Conservation (phyloP, 2,888 invertebrate species). For the Frankliniella fusca region DNA sequence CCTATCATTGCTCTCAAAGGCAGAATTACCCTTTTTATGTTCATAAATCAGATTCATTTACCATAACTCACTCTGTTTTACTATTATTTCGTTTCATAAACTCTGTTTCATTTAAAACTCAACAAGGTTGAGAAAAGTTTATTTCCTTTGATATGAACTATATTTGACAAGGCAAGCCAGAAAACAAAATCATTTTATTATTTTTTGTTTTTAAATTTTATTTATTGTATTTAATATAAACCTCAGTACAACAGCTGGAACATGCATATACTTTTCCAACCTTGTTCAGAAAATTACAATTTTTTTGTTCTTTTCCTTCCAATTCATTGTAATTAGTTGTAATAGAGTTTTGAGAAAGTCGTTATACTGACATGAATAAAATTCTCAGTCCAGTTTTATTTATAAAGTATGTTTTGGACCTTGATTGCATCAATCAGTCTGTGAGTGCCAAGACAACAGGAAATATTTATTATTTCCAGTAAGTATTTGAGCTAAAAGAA, state of each 20-base stretch:
- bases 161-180: not conserved
- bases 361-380: not conserved
- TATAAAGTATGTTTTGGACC: not conserved
- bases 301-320: not conserved
- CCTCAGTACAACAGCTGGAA: not conserved
- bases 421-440: slow-evolving; percentile 25
- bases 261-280: not conserved
- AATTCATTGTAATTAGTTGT: not conserved
- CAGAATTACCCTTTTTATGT: not conserved
- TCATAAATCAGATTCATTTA: not conserved
- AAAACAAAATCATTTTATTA: not conserved
- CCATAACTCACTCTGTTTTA: not conserved
- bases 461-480: not conserved
- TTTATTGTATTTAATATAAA: slow-evolving; percentile 1
- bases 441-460: slow-evolving; percentile 10
- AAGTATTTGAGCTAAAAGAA: not conserved
- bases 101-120: not conserved
- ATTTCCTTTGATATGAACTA: not conserved
- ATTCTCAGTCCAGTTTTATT: not conserved
- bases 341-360: not conserved
- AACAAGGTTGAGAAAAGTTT: not conserved
- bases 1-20: not conserved
- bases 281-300: not conserved
- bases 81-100: not conserved
- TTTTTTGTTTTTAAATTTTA: not conserved